Percentiles rank a stretch among this genome's conserved stretches.
Evolutionary conservation across 2,113 vertebrate species (phyloP).

Genomic region (Steatornis caripensis): DNA sequence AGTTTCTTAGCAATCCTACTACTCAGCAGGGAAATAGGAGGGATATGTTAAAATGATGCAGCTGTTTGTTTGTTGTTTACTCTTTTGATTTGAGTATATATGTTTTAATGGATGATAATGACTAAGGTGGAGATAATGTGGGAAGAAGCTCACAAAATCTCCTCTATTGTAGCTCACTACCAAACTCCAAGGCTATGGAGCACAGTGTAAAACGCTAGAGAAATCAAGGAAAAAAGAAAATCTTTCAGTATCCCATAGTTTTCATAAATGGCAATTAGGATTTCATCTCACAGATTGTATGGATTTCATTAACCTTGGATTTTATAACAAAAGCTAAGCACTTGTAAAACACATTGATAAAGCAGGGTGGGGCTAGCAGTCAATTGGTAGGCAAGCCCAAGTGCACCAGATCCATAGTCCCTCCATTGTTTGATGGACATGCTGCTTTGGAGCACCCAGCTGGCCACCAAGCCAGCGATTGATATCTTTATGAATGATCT

Average conservation of each 20-base stretch:
- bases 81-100: neutral
- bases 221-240: neutral
- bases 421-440: accelerated
- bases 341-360: neutral
- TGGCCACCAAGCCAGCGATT: neutral
- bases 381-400: neutral
- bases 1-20: neutral
- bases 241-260: neutral
- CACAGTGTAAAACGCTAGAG: neutral
- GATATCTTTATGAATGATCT: too few species aligned
- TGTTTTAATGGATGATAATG: neutral
- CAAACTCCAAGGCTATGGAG: neutral
- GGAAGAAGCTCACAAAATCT: neutral
- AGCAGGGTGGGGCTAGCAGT: neutral
- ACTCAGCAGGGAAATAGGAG: neutral
- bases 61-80: constrained; percentile 6
- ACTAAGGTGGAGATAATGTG: neutral
- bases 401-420: neutral
- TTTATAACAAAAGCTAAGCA: neutral
- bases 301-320: neutral
- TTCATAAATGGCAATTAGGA: neutral
- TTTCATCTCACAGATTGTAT: neutral
- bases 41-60: neutral
- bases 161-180: neutral
- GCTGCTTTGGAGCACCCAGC: neutral